These are phyloP conservation scores for Galerucella calmariensis DNA, from an alignment of 2,888 invertebrate genomes.

Conservation along the genomic window DNA sequence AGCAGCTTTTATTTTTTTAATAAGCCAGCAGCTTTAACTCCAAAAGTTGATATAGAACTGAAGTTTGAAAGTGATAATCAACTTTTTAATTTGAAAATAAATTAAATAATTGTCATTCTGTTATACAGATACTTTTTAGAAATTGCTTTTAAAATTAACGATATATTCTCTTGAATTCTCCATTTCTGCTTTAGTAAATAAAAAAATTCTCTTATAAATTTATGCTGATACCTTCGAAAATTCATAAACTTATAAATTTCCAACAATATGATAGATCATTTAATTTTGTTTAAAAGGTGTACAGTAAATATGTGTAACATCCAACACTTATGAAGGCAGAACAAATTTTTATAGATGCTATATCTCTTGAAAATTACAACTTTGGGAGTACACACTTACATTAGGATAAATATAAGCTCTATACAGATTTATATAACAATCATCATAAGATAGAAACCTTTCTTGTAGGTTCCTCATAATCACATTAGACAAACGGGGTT, in stretches of 20 bases:
- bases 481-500: conserved; percentile 28
- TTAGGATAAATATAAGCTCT: conserved; percentile 25
- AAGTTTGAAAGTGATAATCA: not conserved
- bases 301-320: conserved; percentile 6
- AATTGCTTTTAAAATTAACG: not conserved
- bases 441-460: conserved; percentile 42
- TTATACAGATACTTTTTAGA: too few species aligned
- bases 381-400: not conserved
- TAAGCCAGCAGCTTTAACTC: not conserved
- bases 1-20: not conserved
- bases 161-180: not conserved
- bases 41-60: not conserved
- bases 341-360: conserved; percentile 8
- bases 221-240: conserved; percentile 9
- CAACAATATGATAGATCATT: not conserved
- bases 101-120: not conserved
- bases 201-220: not conserved
- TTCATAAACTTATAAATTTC: conserved; percentile 9
- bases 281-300: not conserved
- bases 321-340: conserved; percentile 15
- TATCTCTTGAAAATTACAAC: conserved; percentile 11
- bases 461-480: conserved; percentile 27
- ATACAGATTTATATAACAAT: conserved; percentile 39
- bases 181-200: not conserved
- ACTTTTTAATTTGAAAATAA: not conserved